Base-by-base conservation (phyloP, 2,113 vertebrate genomes). In the Vulpes vulpes region DNA sequence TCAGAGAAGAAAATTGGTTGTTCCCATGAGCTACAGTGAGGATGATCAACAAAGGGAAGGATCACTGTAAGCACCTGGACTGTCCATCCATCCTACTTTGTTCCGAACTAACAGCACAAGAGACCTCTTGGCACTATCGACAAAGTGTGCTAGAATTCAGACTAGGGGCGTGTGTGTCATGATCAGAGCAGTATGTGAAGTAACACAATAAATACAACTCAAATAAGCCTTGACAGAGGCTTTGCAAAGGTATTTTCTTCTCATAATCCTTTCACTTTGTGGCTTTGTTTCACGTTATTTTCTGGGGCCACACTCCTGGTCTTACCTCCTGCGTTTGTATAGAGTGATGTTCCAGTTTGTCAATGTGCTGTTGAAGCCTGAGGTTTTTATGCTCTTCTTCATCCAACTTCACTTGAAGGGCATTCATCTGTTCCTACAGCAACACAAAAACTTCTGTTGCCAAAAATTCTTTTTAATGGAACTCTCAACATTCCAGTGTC, bases 271-370 rank as follows among this genome's bases (percentile, higher is more conserved):
- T 59, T 93, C 3, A 19, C 12, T 3, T 0, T 17, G 51, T 49
- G 30, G 27, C 2, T 0, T 1, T 10, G 43, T 20, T 12, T 67
- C 59, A 25, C 7, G 38, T 4, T 3, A 2, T 15, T 25, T 49
- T 8, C 53, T 53, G 85, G 62, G 32, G 73, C 43, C 22, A 0
- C 0, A 0, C n/a, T 51, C 35, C 79, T 0, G 35, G 3, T 86
- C 98, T 98, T 12, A 99, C 99, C 98, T 99, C 99, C 55, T 99
- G 98, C 38, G 99, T 96, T 80, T 99, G 97, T 53, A 98, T 49
- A 67, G 99, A 99, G 95, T 99, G 99, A 98, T 99, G 99, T 35
- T 99, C 99, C 62, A 99, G 98, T 96, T 99, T 99, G 96, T 99
- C 98, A 62, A 99, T 98, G 74, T 99, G 99, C 97, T 99, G 99